Conservation (phyloP, 2,888 invertebrate species). For the Pomacea canaliculata region DNA sequence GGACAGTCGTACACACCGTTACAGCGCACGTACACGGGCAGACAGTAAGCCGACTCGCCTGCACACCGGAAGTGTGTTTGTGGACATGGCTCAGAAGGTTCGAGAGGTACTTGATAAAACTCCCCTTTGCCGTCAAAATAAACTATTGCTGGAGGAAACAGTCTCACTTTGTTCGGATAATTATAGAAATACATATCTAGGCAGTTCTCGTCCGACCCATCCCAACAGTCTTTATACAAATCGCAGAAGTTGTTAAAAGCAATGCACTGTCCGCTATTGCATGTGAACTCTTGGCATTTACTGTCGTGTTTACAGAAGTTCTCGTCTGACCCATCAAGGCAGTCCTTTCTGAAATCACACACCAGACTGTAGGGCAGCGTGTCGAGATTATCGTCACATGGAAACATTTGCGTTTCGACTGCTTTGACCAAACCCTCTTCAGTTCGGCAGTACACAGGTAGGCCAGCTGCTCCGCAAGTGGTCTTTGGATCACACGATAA, state of each 20-base stretch:
- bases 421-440: too few species aligned
- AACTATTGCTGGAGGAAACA: conserved; percentile 4
- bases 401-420: neutral
- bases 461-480: neutral
- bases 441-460: neutral
- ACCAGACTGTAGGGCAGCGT: conserved; percentile 6
- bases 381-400: conserved; percentile 4
- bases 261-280: conserved; percentile 18
- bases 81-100: conserved; percentile 1
- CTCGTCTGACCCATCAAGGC: conserved; percentile 16
- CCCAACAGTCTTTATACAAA: conserved; percentile 7
- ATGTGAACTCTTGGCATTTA: neutral
- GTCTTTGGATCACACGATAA: conserved; percentile 11
- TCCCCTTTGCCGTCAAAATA: neutral
- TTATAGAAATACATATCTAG: neutral
- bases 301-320: conserved; percentile 3
- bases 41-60: conserved; percentile 4
- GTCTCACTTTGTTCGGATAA: neutral
- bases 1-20: conserved; percentile 16
- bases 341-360: conserved; percentile 19
- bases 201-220: conserved; percentile 14
- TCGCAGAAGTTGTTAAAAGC: neutral
- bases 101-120: neutral
- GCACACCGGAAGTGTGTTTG: conserved; percentile 17
- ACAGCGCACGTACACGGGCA: conserved; percentile 18